Conservation (phyloP, 2,797 vertebrate genomes). For the Sparidentex hasta region DNA sequence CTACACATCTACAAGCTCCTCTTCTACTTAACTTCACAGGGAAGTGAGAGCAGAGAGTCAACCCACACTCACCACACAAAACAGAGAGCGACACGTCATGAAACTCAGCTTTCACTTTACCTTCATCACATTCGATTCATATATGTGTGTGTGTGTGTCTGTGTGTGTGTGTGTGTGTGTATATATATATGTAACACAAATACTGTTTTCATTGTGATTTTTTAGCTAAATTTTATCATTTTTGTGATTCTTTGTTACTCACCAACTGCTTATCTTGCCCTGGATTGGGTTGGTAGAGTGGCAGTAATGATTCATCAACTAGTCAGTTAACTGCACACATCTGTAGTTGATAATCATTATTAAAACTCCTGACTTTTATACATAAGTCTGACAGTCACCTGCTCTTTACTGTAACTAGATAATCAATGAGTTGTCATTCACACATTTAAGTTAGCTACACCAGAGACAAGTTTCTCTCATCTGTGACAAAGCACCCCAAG, state of each 20-base stretch:
- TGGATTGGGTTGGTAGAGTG: too few species aligned
- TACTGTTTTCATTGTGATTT: too few species aligned
- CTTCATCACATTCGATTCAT: not conserved
- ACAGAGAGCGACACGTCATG: constrained; percentile 29
- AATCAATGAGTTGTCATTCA: not conserved
- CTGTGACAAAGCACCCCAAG: not conserved
- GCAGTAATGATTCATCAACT: too few species aligned
- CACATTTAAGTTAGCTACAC: not conserved
- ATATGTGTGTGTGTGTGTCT: too few species aligned
- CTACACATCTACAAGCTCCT: not conserved
- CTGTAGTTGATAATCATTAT: not conserved
- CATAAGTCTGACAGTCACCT: not conserved
- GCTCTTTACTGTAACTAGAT: not conserved
- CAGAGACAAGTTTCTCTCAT: not conserved
- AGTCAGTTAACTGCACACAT: too few species aligned
- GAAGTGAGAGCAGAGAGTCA: constrained; percentile 74
- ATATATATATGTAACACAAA: too few species aligned
- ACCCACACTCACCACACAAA: constrained; percentile 20
- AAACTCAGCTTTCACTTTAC: constrained; percentile 64
- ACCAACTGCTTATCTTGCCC: too few species aligned
- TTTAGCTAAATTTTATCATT: too few species aligned
- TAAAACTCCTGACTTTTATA: not conserved
- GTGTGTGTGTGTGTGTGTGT: too few species aligned
- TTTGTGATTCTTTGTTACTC: too few species aligned
- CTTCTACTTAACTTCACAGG: constrained; percentile 25